Evolutionary conservation across 2,113 vertebrate genomes (phyloP), one percentile per base, ranked within the genome.

Genomic region (Sander vitreus): DNA sequence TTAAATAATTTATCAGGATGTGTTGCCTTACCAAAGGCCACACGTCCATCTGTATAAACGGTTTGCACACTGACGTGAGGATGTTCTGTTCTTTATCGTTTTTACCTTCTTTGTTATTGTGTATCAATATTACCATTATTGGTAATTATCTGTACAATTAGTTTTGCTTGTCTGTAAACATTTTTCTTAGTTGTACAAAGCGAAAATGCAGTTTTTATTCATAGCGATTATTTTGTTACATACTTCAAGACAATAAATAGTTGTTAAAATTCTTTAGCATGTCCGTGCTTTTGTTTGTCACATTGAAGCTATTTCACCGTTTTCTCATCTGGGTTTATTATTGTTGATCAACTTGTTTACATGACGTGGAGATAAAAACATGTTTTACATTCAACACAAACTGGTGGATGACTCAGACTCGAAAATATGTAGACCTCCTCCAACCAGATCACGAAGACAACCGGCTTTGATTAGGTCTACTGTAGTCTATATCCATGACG

Each of bases 1-100:
- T 99, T 99, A 99, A 99, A 97, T 99, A 99, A 99, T 97, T 99
- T 99, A 99, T 99, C 97, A 92, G 96, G 97, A 97, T 97, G 93
- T 96, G 96, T 95, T 95, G 95, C 96, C 96, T 93, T 91, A 95
- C 95, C 95, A 94, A 95, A 95, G 95, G 85, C 93, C 83, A 94
- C 95, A 86, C 95, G 96, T 98, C 97, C 97, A 92, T 98, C 96
- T 99, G 98, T 99, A 98, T 97, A 97, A 97, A 95, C 96, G 84
- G 94, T 99, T 99, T 99, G 97, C 98, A 98, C 98, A 98, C 96
- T 97, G 97, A 98, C 95, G 91, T 96, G 96, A 99, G 97, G 95
- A 97, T 96, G 94, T 95, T 94, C 84, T 90, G 91, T 94, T 95
- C 91, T 91, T 95, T 91, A 90, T 92, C 72, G 75, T 94, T 93